Percentiles rank a stretch among this genome's conserved stretches.
phyloP scores from a whole-genome alignment of 2,888 invertebrate genomes.

The Hymenopus coronatus region DNA sequence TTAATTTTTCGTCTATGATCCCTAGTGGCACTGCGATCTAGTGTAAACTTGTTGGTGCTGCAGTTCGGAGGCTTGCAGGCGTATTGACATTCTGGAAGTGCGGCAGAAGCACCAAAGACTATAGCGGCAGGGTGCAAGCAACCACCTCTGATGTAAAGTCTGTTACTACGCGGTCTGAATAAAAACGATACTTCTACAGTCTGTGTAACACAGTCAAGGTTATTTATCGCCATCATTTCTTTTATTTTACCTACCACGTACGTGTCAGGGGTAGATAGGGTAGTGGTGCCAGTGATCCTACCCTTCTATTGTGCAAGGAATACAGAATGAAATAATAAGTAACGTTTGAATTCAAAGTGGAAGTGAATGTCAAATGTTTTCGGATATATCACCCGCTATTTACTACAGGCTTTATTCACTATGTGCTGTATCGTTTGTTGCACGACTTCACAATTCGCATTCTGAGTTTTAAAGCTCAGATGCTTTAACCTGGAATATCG shows the following conservation, averaged over 20 bases:
- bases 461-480: no score
- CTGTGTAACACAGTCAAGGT: neutral
- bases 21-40: neutral
- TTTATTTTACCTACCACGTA: neutral
- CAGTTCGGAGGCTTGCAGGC: no score
- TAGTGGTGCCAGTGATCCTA: neutral
- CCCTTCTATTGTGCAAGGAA: neutral
- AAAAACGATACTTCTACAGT: neutral
- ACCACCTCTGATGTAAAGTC: neutral
- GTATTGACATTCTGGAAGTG: neutral
- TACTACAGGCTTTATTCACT: neutral
- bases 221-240: neutral
- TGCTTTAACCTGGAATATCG: no score
- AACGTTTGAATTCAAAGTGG: neutral
- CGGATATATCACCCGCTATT: neutral
- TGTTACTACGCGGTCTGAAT: neutral
- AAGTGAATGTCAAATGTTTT: neutral
- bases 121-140: neutral
- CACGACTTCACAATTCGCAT: no score
- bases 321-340: neutral
- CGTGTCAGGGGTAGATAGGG: neutral
- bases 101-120: neutral
- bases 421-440: no score
- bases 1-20: no score
- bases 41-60: neutral